Evolutionary conservation across 2,113 vertebrate species (phyloP), one percentile per base, ranked within the genome.

Genomic region (Phylloscopus trochilus): DNA sequence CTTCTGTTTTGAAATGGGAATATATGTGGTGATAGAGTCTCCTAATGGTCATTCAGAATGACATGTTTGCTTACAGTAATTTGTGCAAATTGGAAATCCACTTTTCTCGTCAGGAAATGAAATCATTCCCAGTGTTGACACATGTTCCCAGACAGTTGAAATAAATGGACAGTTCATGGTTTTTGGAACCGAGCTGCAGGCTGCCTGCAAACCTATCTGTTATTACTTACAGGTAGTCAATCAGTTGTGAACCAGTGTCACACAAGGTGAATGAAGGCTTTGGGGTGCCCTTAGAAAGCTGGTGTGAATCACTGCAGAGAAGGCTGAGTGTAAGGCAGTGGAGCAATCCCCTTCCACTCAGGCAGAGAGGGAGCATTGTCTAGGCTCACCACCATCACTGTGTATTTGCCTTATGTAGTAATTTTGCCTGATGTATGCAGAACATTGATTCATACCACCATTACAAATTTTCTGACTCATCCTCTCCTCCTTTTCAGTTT

Each of bases 81-180:
- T 90, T 77, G 59, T 83, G 51, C 30, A 96, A 92, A 93, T 52
- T 83, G 55, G 59, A 94, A 96, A 92, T 53, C 73, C 56, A 83
- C 75, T 95, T 93, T 92, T 90, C 75, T 77, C 20, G 4, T n/a
- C 3, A 9, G 51, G 92, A 94, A 93, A 93, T 67, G 28, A 94
- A 92, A 81, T 93, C 39, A 83, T 90, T 80, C 33, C 55, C 72
- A 46, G 55, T 59, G 83, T 77, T 88, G 83, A 86, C 79, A 94
- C 86, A 62, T 63, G 89, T 94, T 68, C 55, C 64, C 22, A 2
- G 55, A 62, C 85, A 88, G 76, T 9, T 93, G 76, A 93, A 94
- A 81, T 77, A 83, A 93, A 91, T 41, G 23, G 51, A 49, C 39
- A 81, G 73, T 81, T 92, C 47, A n/a, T 0, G 0, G 83, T 90